Evolutionary conservation across 1,140 invertebrate genomes (phyloP).

Genomic region (Lepidostoma basale): DNA sequence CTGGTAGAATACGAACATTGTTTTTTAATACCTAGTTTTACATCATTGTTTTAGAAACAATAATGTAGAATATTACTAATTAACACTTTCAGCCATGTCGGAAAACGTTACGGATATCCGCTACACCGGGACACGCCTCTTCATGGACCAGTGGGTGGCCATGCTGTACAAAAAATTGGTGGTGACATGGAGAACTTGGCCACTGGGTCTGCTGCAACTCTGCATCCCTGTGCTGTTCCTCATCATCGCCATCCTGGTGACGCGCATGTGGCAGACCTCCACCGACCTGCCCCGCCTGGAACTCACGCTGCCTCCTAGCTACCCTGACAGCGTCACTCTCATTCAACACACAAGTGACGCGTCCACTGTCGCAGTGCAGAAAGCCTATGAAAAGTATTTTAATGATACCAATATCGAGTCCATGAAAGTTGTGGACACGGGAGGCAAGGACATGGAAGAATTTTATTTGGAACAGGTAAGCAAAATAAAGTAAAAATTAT

Average conservation of each 20-base stretch:
- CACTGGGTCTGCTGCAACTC: constrained; percentile 63
- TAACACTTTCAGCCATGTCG: constrained; percentile 17
- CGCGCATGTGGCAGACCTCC: constrained; percentile 56
- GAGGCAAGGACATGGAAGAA: constrained; percentile 50
- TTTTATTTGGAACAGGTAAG: constrained; percentile 57
- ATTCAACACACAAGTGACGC: constrained; percentile 43
- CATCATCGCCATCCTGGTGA: constrained; percentile 63
- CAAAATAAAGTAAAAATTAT: too few relatives aligned
- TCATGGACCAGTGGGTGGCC: constrained; percentile 65
- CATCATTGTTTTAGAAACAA: background rate
- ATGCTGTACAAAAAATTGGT: constrained; percentile 69
- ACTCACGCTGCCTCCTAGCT: constrained; percentile 53
- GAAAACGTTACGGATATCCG: constrained; percentile 45
- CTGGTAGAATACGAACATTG: background rate
- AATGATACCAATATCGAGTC: constrained; percentile 48
- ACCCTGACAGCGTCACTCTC: constrained; percentile 52
- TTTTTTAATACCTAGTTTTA: background rate
- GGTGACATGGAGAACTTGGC: constrained; percentile 62
- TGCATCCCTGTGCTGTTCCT: constrained; percentile 67
- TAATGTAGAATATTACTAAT: constrained; percentile 3
- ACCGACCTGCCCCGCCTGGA: constrained; percentile 55
- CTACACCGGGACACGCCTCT: constrained; percentile 54
- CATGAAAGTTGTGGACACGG: constrained; percentile 52
- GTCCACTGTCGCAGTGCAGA: constrained; percentile 31
- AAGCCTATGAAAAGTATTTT: constrained; percentile 54